Percentiles rank a stretch among this genome's conserved stretches.
These are phyloP conservation scores for Acanthococcus lagerstroemiae DNA, from an alignment of 2,888 invertebrate species.

Conservation along the genomic window DNA sequence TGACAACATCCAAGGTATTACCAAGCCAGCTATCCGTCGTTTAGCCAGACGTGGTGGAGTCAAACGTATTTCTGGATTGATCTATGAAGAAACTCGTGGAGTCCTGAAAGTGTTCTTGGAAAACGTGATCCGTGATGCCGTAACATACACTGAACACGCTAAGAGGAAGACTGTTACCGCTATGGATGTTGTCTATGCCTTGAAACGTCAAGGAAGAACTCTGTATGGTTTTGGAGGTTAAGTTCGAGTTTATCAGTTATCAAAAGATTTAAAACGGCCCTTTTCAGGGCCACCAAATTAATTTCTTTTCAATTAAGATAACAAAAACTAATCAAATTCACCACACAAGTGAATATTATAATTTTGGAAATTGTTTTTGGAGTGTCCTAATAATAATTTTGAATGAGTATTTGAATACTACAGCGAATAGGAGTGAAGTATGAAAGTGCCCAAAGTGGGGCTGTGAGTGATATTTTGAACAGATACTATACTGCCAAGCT, in stretches of 20 bases:
- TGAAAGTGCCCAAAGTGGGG: too few relatives aligned
- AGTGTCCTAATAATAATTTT: too few relatives aligned
- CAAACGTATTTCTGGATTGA: conserved; percentile 47
- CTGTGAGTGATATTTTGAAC: too few relatives aligned
- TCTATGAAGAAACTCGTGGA: conserved; percentile 70
- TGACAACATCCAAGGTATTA: conserved; percentile 49
- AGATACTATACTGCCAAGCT: too few relatives aligned
- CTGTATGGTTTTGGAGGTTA: conserved; percentile 70
- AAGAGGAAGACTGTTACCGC: conserved; percentile 41
- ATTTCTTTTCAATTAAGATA: too few relatives aligned
- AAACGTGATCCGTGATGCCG: conserved; percentile 67
- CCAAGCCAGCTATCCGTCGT: conserved; percentile 60
- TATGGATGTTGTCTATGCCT: conserved; percentile 70
- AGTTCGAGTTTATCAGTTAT: too few relatives aligned
- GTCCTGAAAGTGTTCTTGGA: conserved; percentile 71
- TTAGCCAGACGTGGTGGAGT: conserved; percentile 59
- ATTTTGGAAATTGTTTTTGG: too few relatives aligned
- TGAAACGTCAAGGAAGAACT: conserved; percentile 71
- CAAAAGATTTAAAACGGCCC: conserved; percentile 28
- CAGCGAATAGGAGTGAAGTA: too few relatives aligned
- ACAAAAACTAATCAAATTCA: too few relatives aligned
- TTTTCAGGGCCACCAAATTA: conserved; percentile 25
- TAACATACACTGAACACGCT: conserved; percentile 76
- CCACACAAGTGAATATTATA: too few relatives aligned
- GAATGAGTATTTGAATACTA: too few relatives aligned